These are phyloP conservation scores for Notarius lentiginosus DNA, from an alignment of 2,113 vertebrate genomes.

Conservation along the genomic window DNA sequence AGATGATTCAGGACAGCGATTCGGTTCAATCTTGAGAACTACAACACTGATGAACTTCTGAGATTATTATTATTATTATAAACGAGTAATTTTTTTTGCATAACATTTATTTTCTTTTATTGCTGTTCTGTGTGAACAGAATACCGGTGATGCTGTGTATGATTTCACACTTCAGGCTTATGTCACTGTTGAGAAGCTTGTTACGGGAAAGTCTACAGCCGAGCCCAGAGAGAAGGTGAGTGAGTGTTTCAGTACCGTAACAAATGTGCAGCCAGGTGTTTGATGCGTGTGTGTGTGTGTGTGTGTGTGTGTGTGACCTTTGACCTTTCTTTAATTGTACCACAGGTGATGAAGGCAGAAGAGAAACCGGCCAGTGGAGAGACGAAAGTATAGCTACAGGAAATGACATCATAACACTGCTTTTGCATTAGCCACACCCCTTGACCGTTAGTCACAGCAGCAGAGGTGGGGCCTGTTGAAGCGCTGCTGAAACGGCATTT, in stretches of 20 bases:
- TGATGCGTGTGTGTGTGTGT: neutral
- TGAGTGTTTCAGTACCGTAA: neutral
- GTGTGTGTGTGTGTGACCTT: neutral
- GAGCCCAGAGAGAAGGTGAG: constrained; percentile 36
- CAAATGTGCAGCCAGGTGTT: neutral
- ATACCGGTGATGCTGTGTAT: constrained; percentile 63
- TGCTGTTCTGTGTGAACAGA: constrained; percentile 7
- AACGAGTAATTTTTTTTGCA: no score
- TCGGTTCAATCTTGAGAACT: no score
- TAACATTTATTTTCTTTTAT: no score
- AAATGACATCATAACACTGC: neutral
- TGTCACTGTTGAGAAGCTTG: constrained; percentile 62
- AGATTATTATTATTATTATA: no score
- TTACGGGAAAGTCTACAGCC: constrained; percentile 40
- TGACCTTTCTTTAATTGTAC: neutral
- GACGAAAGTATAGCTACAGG: constrained; percentile 34
- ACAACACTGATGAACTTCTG: no score
- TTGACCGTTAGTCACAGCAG: neutral
- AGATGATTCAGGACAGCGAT: no score
- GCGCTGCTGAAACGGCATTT: constrained; percentile 12
- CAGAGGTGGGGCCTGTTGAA: constrained; percentile 16
- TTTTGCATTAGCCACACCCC: constrained; percentile 37
- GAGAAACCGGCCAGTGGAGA: constrained; percentile 25
- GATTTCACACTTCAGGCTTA: constrained; percentile 64
- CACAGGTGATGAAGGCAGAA: constrained; percentile 8